Conservation (phyloP, 92 coral and sea anemone species). For the Hydrozoanthus gracilis region DNA sequence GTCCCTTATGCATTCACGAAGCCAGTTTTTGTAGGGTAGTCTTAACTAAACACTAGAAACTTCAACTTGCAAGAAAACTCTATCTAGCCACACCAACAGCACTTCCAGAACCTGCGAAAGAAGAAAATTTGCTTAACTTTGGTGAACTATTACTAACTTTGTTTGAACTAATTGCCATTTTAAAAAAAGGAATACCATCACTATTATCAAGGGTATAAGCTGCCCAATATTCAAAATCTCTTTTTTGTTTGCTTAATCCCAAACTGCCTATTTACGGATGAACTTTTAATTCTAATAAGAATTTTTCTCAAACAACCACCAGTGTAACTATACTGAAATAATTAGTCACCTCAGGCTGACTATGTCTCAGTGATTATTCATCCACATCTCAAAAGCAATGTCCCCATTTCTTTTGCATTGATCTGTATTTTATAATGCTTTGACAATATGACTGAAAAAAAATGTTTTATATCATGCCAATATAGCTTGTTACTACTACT, state of each 20-base stretch:
- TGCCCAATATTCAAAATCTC: background rate
- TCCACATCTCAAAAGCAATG: too few relatives aligned
- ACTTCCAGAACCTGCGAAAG: background rate
- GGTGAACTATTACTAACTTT: background rate
- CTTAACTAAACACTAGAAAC: background rate
- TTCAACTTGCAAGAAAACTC: background rate
- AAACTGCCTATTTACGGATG: background rate
- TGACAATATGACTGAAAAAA: too few relatives aligned
- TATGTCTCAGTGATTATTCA: background rate
- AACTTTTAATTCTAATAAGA: too few relatives aligned
- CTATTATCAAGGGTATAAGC: background rate
- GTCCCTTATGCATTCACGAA: background rate
- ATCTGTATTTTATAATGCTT: too few relatives aligned
- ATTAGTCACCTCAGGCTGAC: slow-evolving; percentile 16
- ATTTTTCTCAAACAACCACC: background rate
- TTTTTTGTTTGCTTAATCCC: background rate
- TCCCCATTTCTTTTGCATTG: too few relatives aligned
- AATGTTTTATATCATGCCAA: too few relatives aligned
- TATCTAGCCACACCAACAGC: background rate
- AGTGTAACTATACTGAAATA: background rate
- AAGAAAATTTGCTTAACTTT: background rate
- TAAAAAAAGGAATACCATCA: background rate
- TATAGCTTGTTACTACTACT: too few relatives aligned
- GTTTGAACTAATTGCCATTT: background rate
- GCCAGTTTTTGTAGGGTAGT: too few relatives aligned